Conservation (phyloP, 2,113 vertebrate species). For the Chaetodon auriga region DNA sequence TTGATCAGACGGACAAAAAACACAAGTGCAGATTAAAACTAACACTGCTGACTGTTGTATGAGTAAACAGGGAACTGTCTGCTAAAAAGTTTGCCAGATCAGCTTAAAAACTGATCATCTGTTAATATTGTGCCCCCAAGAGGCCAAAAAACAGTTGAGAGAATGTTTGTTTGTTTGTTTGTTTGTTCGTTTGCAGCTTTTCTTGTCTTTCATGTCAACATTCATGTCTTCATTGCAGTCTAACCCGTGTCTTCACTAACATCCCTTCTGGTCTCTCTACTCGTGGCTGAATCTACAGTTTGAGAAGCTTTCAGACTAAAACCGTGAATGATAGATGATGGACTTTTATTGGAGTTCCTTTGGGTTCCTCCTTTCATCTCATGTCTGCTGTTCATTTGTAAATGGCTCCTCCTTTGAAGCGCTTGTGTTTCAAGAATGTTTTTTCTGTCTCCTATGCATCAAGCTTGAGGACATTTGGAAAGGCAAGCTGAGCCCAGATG, state of each 20-base stretch:
- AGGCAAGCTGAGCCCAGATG: background rate
- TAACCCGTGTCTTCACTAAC: background rate
- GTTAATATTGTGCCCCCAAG: no score
- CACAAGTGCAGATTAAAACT: no score
- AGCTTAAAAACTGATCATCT: no score
- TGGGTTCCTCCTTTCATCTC: constrained; percentile 37
- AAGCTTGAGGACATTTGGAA: background rate
- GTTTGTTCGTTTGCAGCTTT: no score
- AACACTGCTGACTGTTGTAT: no score
- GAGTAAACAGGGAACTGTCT: no score
- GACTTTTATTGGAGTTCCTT: constrained; percentile 21
- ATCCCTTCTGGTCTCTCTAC: background rate
- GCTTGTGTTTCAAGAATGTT: background rate
- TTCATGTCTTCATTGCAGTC: no score
- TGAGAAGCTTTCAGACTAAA: constrained; percentile 21
- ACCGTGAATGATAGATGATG: constrained; percentile 7
- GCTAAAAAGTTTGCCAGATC: no score
- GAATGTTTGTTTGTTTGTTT: no score
- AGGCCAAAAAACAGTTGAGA: no score
- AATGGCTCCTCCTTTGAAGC: background rate
- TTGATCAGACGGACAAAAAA: no score
- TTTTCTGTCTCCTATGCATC: background rate
- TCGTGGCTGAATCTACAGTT: background rate
- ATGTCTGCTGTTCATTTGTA: constrained; percentile 5
- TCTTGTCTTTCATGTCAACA: no score